These are phyloP conservation scores for Crenuchus spilurus DNA, from an alignment of 2,797 vertebrate species.

Conservation along the genomic window DNA sequence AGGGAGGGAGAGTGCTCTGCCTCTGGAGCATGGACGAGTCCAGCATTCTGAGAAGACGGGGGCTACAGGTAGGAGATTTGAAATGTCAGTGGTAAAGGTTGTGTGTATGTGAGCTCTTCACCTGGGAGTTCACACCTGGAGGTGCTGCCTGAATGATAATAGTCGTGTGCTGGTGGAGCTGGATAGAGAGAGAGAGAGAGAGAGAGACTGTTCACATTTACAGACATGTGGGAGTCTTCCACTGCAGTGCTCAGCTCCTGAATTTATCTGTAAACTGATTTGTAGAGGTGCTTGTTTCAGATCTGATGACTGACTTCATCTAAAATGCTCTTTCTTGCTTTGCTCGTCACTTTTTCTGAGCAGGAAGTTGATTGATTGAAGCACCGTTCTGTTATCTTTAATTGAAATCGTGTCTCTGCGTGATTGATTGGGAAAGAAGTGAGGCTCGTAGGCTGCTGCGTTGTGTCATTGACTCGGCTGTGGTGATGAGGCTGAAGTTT, in stretches of 20 bases:
- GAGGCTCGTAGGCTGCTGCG: background rate
- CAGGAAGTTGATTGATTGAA: background rate
- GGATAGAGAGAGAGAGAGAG: background rate
- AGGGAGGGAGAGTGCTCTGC: conserved; percentile 25
- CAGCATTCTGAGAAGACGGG: conserved; percentile 90
- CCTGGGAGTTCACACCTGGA: conserved; percentile 63
- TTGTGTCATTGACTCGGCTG: background rate
- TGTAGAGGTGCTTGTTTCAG: background rate
- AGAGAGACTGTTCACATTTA: background rate
- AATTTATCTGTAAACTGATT: background rate
- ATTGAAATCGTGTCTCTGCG: background rate
- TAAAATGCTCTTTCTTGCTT: background rate
- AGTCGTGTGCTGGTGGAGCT: conserved; percentile 24
- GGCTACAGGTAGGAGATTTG: conserved; percentile 89
- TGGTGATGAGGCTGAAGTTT: background rate
- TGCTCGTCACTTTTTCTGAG: background rate
- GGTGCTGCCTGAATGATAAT: conserved; percentile 50
- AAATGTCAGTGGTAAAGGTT: background rate
- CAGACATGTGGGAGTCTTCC: background rate
- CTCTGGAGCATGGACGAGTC: conserved; percentile 87
- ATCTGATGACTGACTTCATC: too few relatives aligned
- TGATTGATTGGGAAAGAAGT: background rate
- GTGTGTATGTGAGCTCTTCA: conserved; percentile 7
- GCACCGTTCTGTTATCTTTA: background rate
- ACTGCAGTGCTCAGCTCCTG: background rate